phyloP scores from a whole-genome alignment of 2,797 vertebrate species.

The Alcedo quadribrachys region DNA sequence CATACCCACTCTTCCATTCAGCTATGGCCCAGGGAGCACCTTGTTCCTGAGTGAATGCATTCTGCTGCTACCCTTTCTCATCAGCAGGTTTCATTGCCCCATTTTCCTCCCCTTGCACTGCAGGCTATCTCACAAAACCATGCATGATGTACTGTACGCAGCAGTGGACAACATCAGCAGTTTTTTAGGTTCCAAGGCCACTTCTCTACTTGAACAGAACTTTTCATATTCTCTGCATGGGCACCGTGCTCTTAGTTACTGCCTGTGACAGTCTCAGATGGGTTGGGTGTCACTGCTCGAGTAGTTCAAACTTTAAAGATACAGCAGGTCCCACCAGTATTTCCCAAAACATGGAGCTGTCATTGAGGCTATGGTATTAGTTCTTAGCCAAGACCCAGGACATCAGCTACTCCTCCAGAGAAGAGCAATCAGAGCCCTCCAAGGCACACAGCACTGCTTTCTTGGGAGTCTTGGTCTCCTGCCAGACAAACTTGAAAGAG shows the following conservation, averaged over 20 bases:
- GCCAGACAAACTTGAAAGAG: not conserved
- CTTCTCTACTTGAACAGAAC: not conserved
- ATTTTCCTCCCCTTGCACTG: not conserved
- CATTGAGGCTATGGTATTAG: not conserved
- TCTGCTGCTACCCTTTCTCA: not conserved
- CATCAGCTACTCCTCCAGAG: not conserved
- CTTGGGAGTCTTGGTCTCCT: not conserved
- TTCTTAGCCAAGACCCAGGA: constrained; percentile 26
- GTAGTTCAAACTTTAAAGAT: not conserved
- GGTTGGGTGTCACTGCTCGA: not conserved
- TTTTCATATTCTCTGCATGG: rapidly evolving
- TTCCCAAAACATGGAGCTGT: not conserved
- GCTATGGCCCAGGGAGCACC: not conserved
- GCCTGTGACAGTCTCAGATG: not conserved
- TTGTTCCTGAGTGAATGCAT: not conserved
- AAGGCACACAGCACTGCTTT: not conserved
- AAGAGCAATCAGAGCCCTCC: constrained; percentile 5
- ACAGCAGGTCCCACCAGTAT: not conserved
- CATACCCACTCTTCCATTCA: not conserved
- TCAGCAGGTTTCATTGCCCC: not conserved
- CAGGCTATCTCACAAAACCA: not conserved
- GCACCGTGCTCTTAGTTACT: not conserved
- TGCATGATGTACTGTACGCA: not conserved
- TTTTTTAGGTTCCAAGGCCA: not conserved
- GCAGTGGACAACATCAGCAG: not conserved